phyloP scores from a whole-genome alignment of 2,113 vertebrate species.

The Baryphthengus martii region DNA sequence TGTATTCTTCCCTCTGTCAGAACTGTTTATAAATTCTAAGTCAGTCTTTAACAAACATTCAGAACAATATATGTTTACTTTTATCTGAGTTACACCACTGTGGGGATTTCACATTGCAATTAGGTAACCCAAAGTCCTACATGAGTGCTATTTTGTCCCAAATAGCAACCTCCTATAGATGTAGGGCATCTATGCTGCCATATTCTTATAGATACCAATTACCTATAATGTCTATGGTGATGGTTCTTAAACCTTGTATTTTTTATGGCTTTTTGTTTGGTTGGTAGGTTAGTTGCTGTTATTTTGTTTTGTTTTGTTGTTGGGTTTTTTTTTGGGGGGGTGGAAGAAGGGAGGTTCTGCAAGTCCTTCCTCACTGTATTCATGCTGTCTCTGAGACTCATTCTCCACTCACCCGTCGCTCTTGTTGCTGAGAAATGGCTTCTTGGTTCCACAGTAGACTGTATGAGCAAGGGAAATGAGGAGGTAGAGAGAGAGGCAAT shows the following conservation, averaged over 20 bases:
- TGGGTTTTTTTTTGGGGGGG: neutral
- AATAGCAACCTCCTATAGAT: neutral
- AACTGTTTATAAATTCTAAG: neutral
- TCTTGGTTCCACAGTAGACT: neutral
- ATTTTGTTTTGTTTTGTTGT: too few relatives aligned
- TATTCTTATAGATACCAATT: neutral
- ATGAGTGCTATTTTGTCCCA: neutral
- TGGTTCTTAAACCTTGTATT: neutral
- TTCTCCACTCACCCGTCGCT: neutral
- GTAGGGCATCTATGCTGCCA: neutral
- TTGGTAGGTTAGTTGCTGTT: too few relatives aligned
- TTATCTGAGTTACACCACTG: neutral
- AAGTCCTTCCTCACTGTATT: neutral
- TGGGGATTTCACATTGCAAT: neutral
- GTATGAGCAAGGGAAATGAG: neutral
- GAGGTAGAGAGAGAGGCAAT: neutral
- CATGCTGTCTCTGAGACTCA: neutral
- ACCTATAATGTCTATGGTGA: neutral
- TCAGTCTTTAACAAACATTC: neutral
- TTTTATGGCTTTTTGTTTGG: neutral
- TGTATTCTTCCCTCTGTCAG: neutral
- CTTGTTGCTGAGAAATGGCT: neutral
- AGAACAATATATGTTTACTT: neutral
- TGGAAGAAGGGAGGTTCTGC: too few relatives aligned
- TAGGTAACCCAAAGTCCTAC: neutral